A percentile compares a stretch with the other conserved stretches of the same genome.
phyloP scores from a whole-genome alignment of 2,888 invertebrate species.

The Brachyopa scutellaris region DNA sequence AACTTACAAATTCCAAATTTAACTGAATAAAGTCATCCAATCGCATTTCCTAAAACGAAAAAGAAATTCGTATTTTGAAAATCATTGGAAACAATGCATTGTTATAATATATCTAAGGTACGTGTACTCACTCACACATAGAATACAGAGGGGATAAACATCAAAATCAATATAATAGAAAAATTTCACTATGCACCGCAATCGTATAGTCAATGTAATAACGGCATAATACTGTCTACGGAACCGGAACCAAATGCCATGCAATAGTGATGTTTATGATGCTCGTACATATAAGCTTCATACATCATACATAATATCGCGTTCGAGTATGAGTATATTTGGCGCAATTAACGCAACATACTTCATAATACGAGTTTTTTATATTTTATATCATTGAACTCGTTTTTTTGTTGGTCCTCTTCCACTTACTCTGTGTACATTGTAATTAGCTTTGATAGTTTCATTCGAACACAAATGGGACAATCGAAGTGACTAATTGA shows the following conservation, averaged over 20 bases:
- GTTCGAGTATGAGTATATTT: neutral
- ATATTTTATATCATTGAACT: slow-evolving; percentile 37
- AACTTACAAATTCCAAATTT: slow-evolving; percentile 52
- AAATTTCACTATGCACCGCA: slow-evolving; percentile 7
- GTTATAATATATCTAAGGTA: too few relatives aligned
- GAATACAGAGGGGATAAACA: too few relatives aligned
- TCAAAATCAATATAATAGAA: slow-evolving; percentile 28
- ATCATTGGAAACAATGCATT: neutral
- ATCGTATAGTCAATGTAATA: slow-evolving; percentile 32
- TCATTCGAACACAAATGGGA: slow-evolving; percentile 45
- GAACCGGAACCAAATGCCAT: slow-evolving; percentile 58
- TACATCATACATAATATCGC: too few relatives aligned
- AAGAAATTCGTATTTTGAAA: neutral
- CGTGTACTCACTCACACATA: too few relatives aligned
- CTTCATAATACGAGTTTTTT: slow-evolving; percentile 1
- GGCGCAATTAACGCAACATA: slow-evolving; percentile 34
- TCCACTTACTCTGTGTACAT: neutral
- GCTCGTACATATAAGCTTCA: neutral
- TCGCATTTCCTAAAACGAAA: slow-evolving; percentile 27
- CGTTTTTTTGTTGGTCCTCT: neutral
- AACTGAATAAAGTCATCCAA: slow-evolving; percentile 6
- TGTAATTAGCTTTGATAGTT: slow-evolving; percentile 22
- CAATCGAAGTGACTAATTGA: slow-evolving; percentile 54
- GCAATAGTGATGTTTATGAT: slow-evolving; percentile 6
- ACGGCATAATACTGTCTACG: slow-evolving; percentile 27